These are phyloP conservation scores for Eleginops maclovinus DNA, from an alignment of 2,113 vertebrate species.

Conservation along the genomic window DNA sequence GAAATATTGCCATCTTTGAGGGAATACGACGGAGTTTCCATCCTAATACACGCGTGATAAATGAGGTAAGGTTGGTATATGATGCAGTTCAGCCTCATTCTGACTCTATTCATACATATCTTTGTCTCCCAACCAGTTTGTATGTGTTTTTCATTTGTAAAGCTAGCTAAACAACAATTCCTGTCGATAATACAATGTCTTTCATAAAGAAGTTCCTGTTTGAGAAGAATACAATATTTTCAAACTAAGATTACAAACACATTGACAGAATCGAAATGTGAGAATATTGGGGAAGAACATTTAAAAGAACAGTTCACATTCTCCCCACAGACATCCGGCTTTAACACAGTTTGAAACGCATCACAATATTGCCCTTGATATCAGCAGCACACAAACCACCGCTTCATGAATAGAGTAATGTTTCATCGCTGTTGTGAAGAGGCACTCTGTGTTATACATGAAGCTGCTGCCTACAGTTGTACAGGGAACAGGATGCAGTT, in stretches of 20 bases:
- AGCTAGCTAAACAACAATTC: background rate
- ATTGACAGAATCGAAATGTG: background rate
- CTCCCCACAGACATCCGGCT: slow-evolving; percentile 41
- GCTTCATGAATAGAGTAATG: slow-evolving; percentile 55
- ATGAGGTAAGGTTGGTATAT: background rate
- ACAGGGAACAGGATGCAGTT: slow-evolving; percentile 62
- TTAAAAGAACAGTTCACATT: background rate
- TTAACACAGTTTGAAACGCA: slow-evolving; percentile 39
- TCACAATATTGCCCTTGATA: slow-evolving; percentile 40
- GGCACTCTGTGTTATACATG: slow-evolving; percentile 55
- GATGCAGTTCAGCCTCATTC: background rate
- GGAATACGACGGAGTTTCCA: background rate
- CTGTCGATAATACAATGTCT: background rate
- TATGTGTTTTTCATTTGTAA: background rate
- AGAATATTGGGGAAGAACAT: background rate
- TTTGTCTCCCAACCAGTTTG: background rate
- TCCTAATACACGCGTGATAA: background rate
- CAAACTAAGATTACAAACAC: background rate
- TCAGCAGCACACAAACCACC: slow-evolving; percentile 39
- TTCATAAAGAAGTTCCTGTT: background rate
- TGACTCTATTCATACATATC: background rate
- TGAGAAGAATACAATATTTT: background rate
- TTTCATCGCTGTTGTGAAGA: slow-evolving; percentile 59
- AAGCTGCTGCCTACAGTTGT: slow-evolving; percentile 53
- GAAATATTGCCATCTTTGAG: background rate